Conservation (phyloP, 2,888 invertebrate genomes). For the Nebria salina region DNA sequence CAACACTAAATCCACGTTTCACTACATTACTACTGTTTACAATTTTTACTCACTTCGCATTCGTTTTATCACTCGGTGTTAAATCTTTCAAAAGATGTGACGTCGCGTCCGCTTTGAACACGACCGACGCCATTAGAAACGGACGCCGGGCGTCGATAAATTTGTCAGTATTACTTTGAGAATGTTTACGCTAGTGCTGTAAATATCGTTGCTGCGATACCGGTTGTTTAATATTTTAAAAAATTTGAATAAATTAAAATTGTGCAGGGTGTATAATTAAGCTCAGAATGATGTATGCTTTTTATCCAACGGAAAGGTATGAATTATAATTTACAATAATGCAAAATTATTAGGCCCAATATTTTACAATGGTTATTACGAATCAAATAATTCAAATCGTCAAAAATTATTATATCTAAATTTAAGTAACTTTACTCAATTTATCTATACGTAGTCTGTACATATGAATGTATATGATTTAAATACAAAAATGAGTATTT, state of each 20-base stretch:
- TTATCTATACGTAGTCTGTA: too few relatives aligned
- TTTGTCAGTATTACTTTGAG: slow-evolving; percentile 33
- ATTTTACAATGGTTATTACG: too few relatives aligned
- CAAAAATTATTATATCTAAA: too few relatives aligned
- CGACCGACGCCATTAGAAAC: slow-evolving; percentile 37
- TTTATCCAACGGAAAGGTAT: background rate
- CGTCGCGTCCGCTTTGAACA: slow-evolving; percentile 28
- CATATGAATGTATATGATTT: too few relatives aligned
- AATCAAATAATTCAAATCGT: too few relatives aligned
- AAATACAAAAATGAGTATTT: too few relatives aligned
- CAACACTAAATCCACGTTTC: slow-evolving; percentile 17
- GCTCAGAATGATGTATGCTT: background rate
- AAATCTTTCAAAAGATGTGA: slow-evolving; percentile 29
- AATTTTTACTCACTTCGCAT: slow-evolving; percentile 3
- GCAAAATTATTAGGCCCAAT: too few relatives aligned
- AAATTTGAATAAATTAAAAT: slow-evolving; percentile 5
- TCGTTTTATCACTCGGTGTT: slow-evolving; percentile 11
- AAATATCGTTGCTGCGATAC: background rate
- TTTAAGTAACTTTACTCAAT: too few relatives aligned
- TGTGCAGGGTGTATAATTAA: background rate
- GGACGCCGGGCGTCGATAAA: slow-evolving; percentile 40
- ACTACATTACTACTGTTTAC: slow-evolving; percentile 13
- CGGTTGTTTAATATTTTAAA: background rate
- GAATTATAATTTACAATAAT: background rate
- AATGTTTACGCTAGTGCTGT: slow-evolving; percentile 19